Conservation (phyloP, 2,888 invertebrate genomes). For the Calameuta pallipes region DNA sequence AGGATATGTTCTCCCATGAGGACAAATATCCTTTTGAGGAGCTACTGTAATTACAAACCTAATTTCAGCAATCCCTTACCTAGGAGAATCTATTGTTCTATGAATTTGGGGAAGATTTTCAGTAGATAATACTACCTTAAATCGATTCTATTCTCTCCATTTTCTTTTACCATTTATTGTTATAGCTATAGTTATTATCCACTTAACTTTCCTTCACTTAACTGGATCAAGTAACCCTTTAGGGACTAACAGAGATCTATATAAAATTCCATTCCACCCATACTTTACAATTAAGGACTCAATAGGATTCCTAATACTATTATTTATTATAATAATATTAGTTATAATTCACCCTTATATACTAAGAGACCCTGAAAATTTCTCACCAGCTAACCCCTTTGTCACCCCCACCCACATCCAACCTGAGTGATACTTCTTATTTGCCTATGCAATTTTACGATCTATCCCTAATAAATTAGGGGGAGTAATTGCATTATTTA, state of each 20-base stretch:
- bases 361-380: slow-evolving; percentile 80
- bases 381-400: slow-evolving; percentile 76
- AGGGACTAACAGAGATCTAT: slow-evolving; percentile 74
- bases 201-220: slow-evolving; percentile 75
- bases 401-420: slow-evolving; percentile 81
- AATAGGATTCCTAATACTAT: slow-evolving; percentile 71
- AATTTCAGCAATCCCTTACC: slow-evolving; percentile 77
- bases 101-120: slow-evolving; percentile 84
- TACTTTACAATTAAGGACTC: slow-evolving; percentile 76
- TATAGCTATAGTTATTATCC: slow-evolving; percentile 72
- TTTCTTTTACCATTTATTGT: slow-evolving; percentile 80
- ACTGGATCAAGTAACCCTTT: slow-evolving; percentile 77
- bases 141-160: slow-evolving; percentile 82
- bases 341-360: slow-evolving; percentile 71
- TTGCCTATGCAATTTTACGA: slow-evolving; percentile 84
- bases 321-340: slow-evolving; percentile 69
- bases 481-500: slow-evolving; percentile 75
- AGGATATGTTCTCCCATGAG: slow-evolving; percentile 83
- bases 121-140: slow-evolving; percentile 79
- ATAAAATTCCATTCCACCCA: slow-evolving; percentile 78
- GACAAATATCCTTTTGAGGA: slow-evolving; percentile 86
- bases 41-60: slow-evolving; percentile 84
- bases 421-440: slow-evolving; percentile 88
- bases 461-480: slow-evolving; percentile 85
- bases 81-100: slow-evolving; percentile 74